These are phyloP conservation scores for Acanthosepion esculentum DNA, from an alignment of 2,888 invertebrate species.

Conservation along the genomic window DNA sequence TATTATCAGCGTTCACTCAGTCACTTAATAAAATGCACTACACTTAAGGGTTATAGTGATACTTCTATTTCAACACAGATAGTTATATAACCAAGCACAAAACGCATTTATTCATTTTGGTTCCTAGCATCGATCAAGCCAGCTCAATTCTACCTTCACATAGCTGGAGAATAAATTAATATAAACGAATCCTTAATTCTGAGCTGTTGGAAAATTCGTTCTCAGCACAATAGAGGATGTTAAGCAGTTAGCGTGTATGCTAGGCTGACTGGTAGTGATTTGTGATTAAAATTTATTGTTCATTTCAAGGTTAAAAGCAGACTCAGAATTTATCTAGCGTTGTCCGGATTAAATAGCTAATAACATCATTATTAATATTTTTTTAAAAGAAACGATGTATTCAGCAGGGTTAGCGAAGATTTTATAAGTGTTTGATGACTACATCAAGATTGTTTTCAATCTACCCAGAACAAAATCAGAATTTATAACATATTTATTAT, in stretches of 20 bases:
- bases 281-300: neutral
- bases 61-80: neutral
- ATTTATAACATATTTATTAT: no score
- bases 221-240: neutral
- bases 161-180: neutral
- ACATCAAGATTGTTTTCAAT: no score
- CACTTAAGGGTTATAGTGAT: neutral
- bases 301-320: neutral
- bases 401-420: no score
- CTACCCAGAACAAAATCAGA: no score
- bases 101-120: neutral
- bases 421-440: no score
- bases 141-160: neutral
- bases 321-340: neutral
- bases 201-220: neutral
- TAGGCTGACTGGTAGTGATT: neutral
- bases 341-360: neutral
- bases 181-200: neutral
- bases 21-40: neutral
- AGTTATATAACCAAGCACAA: neutral
- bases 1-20: neutral
- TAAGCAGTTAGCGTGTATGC: neutral
- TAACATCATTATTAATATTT: no score
- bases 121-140: neutral
- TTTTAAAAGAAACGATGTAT: no score